Conservation (phyloP, 2,113 vertebrate species). For the Melanerpes aurifrons region DNA sequence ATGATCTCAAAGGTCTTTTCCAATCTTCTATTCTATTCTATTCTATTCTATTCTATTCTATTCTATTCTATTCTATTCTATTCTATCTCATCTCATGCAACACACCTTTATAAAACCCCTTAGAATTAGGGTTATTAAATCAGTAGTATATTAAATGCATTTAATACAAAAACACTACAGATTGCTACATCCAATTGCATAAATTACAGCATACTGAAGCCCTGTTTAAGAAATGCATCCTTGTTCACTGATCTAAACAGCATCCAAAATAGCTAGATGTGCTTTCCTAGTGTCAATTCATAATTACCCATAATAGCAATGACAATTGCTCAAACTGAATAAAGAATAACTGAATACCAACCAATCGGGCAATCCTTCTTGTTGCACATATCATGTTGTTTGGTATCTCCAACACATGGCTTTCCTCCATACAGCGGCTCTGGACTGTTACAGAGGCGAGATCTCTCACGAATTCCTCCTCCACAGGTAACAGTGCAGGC, state of each 20-base stretch:
- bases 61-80: background rate
- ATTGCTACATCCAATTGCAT: background rate
- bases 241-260: background rate
- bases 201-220: background rate
- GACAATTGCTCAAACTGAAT: background rate
- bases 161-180: background rate
- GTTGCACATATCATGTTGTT: slow-evolving; percentile 87
- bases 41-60: background rate
- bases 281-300: background rate
- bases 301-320: background rate
- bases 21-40: no score
- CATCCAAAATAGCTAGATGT: background rate
- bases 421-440: slow-evolving; percentile 88
- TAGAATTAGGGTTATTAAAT: background rate
- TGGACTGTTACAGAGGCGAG: slow-evolving; percentile 90
- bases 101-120: background rate
- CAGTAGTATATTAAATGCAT: background rate
- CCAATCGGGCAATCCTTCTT: slow-evolving; percentile 88
- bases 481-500: slow-evolving; percentile 90
- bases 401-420: slow-evolving; percentile 83
- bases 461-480: slow-evolving; percentile 87
- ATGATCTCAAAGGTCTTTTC: no score
- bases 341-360: slow-evolving; percentile 62
- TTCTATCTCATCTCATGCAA: background rate
- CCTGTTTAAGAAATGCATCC: background rate